Evolutionary conservation across 2,888 invertebrate genomes (phyloP).

Genomic region (Serrognathus titanus): DNA sequence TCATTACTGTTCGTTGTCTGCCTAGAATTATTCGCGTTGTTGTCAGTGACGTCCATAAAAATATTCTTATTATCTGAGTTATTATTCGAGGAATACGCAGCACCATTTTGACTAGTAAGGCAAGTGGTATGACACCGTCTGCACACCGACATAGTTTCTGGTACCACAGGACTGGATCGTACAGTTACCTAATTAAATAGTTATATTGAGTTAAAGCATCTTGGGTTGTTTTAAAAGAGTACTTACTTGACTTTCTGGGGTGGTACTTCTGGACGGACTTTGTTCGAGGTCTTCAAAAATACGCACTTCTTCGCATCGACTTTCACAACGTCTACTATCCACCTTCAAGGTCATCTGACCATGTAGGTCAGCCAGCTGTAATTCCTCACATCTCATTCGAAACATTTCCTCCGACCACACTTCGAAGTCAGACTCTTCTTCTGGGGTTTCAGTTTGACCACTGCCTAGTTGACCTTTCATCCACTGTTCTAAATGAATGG

Average conservation of each 20-base stretch:
- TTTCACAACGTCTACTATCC: conserved; percentile 33
- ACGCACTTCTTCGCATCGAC: conserved; percentile 48
- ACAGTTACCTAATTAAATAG: conserved; percentile 64
- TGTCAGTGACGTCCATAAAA: conserved; percentile 8
- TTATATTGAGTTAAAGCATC: background rate
- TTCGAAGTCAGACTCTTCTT: conserved; percentile 54
- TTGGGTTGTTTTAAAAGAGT: background rate
- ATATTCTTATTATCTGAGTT: conserved; percentile 17
- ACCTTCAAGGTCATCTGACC: conserved; percentile 34
- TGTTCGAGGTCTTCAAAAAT: conserved; percentile 57
- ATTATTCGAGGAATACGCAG: conserved; percentile 14
- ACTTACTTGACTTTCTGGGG: conserved; percentile 74
- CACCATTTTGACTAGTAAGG: conserved; percentile 55
- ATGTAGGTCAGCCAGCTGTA: conserved; percentile 55
- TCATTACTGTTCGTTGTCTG: conserved; percentile 10
- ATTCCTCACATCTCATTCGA: conserved; percentile 66
- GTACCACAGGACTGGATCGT: conserved; percentile 69
- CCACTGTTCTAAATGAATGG: conserved; percentile 74
- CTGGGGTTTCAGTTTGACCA: conserved; percentile 30
- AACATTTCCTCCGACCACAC: conserved; percentile 73
- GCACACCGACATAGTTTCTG: conserved; percentile 71
- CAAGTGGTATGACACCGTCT: conserved; percentile 77
- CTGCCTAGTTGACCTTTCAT: conserved; percentile 73
- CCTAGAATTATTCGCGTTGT: conserved; percentile 13
- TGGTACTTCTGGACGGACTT: conserved; percentile 71